Conservation (phyloP, 2,888 invertebrate genomes). For the Allophyes oxyacanthae region DNA sequence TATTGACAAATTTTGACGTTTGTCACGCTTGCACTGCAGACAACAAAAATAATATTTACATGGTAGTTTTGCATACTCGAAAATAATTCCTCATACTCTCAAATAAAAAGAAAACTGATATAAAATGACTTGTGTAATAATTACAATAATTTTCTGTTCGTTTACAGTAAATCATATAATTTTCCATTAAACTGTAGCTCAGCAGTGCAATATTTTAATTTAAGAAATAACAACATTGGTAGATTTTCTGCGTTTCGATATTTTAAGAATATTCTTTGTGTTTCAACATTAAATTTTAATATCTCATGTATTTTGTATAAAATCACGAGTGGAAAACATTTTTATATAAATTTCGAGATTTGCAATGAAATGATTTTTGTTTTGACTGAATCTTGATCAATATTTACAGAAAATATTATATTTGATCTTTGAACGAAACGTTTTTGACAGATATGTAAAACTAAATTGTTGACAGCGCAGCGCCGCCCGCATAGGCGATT, state of each 20-base stretch:
- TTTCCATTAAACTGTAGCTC: neutral
- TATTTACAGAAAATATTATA: no score
- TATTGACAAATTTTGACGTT: constrained; percentile 70
- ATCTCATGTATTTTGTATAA: no score
- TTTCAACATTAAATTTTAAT: neutral
- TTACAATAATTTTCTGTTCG: no score
- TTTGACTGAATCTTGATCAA: no score
- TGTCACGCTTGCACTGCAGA: constrained; percentile 48
- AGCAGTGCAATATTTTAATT: neutral
- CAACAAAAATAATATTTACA: constrained; percentile 21
- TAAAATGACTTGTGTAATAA: neutral
- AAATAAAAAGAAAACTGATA: no score
- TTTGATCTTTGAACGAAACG: constrained; percentile 13
- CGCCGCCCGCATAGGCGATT: no score
- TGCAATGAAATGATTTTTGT: no score
- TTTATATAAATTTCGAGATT: no score
- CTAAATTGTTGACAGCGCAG: no score
- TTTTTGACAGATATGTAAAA: constrained; percentile 19
- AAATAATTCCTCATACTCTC: no score
- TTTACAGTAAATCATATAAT: neutral
- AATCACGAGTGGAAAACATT: no score
- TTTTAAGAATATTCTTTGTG: neutral
- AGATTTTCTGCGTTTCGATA: neutral
- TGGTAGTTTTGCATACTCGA: constrained; percentile 22
- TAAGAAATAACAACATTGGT: neutral